These are phyloP conservation scores for Zaprionus gabonicus DNA, from an alignment of 1,140 invertebrate species.

Conservation along the genomic window DNA sequence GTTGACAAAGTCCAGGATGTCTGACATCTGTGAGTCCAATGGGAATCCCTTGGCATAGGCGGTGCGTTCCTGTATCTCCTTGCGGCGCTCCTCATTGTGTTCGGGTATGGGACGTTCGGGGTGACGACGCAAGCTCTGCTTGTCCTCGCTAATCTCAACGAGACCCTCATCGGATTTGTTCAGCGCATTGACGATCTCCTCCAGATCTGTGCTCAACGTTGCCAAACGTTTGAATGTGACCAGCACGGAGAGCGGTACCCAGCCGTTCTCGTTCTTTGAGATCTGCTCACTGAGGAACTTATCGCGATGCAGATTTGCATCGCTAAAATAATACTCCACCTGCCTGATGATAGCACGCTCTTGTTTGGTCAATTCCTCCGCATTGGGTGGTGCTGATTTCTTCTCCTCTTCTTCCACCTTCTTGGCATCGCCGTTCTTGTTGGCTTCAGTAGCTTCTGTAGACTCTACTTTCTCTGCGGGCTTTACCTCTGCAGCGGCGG, in stretches of 20 bases:
- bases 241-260: conserved; percentile 93
- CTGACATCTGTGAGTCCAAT: conserved; percentile 88
- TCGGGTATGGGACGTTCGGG: conserved; percentile 92
- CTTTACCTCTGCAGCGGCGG: conserved; percentile 36
- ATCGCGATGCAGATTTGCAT: conserved; percentile 95
- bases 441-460: conserved; percentile 21
- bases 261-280: conserved; percentile 92
- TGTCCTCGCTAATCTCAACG: conserved; percentile 92
- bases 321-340: conserved; percentile 90
- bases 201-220: conserved; percentile 88
- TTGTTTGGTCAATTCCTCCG: conserved; percentile 78
- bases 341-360: conserved; percentile 87
- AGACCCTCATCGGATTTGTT: conserved; percentile 90
- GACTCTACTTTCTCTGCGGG: conserved; percentile 14
- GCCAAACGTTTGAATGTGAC: conserved; percentile 95
- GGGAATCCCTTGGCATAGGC: conserved; percentile 97
- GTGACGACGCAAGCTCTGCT: conserved; percentile 91
- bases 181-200: conserved; percentile 90
- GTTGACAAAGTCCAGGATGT: conserved; percentile 91
- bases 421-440: conserved; percentile 61
- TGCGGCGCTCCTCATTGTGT: conserved; percentile 92
- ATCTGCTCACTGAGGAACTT: conserved; percentile 95
- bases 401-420: conserved; percentile 32
- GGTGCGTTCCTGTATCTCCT: conserved; percentile 90
- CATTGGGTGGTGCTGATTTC: conserved; percentile 14